Conservation (phyloP, 2,888 invertebrate genomes). For the Kuschelorhynchus macadamiae region DNA sequence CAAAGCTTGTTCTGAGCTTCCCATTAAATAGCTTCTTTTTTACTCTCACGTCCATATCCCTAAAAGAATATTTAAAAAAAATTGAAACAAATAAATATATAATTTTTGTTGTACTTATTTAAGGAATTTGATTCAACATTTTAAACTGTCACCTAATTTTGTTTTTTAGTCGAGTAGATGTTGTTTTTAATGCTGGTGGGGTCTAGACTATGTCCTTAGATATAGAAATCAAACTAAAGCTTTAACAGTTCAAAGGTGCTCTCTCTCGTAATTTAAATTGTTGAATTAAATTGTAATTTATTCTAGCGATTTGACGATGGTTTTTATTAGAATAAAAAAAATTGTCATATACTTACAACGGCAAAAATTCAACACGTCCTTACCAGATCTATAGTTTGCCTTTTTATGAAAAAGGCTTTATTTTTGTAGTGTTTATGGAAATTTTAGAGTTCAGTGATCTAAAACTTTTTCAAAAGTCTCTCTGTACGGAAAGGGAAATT, state of each 20-base stretch:
- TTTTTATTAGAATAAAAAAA: background rate
- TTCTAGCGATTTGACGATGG: constrained; percentile 3
- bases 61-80: background rate
- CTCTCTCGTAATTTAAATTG: constrained; percentile 37
- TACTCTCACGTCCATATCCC: background rate
- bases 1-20: background rate
- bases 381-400: constrained; percentile 20
- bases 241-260: constrained; percentile 39
- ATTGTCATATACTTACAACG: background rate
- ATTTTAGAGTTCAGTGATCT: constrained; percentile 14
- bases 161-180: constrained; percentile 1
- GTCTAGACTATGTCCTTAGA: constrained; percentile 9
- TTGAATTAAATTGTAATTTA: constrained; percentile 35
- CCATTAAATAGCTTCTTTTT: background rate
- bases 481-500: too few species aligned
- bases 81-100: too few species aligned
- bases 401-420: constrained; percentile 27
- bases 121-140: constrained; percentile 42
- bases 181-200: background rate
- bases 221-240: constrained; percentile 36
- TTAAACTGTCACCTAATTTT: constrained; percentile 26
- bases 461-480: too few species aligned
- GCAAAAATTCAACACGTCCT: constrained; percentile 24
- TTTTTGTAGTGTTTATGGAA: constrained; percentile 37
- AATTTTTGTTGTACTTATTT: constrained; percentile 19